Evolutionary conservation across 2,113 vertebrate species (phyloP), one percentile per base, ranked within the genome.

Genomic region (Hyla sarda): DNA sequence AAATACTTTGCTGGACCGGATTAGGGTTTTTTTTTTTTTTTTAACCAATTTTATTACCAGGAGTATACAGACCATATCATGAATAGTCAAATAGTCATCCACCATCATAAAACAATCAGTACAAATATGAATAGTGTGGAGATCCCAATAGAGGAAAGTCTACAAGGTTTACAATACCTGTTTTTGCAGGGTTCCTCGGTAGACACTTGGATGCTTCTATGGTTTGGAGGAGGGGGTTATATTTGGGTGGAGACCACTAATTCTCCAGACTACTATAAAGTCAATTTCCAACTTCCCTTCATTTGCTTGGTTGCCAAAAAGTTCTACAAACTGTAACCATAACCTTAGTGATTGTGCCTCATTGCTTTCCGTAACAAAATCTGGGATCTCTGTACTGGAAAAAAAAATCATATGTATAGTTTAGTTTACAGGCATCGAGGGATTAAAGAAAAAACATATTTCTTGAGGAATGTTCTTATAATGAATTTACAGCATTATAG

Each of bases 401-500:
- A 82, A 16, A 52, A 82, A 16, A 54, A 34, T 34, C 52, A 54
- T 62, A 6, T n/a, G 48, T 25, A 30, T 17, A 81, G 48, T 28
- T 48, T 17, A 81, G 48, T 28, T 48, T 60, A 82, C 81, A 37
- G 48, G 81, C 11, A 34, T 50, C 30, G 5, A 5, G 81, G 81
- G 81, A 82, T 82, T 82, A 71, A 71, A 72, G 67, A 41, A 83
- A 83, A 74, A 73, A 34, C 48, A 73, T 71, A 73, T 83, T 83
- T 72, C 48, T 56, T 21, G 13, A 73, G 23, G 69, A 83, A 83
- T 3, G 69, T 74, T 56, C 48, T 12, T 60, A n/a, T 86, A 81
- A 86, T 86, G 76, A 86, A 60, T 86, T 81, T 86, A 72, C 76
- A 86, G 60, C 28, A 47, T 86, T 84, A 75, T 58, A 75, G 32